Conservation (phyloP, 2,888 invertebrate species). For the Apoderus coryli region DNA sequence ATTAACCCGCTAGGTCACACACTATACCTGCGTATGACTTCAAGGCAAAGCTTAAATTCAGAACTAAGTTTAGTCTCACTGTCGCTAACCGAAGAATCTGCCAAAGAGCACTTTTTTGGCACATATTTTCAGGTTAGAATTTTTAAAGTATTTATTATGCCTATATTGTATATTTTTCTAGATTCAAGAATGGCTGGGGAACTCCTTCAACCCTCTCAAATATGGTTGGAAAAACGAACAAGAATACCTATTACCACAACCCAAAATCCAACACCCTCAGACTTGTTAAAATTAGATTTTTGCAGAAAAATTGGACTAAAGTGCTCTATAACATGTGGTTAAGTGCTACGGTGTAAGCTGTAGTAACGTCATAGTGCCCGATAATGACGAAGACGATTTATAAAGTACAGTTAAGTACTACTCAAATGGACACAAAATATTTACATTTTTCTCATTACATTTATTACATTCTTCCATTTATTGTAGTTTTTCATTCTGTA, state of each 20-base stretch:
- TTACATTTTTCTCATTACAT: too few relatives aligned
- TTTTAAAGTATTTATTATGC: constrained; percentile 1
- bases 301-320: too few relatives aligned
- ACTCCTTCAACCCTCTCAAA: constrained; percentile 2
- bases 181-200: constrained; percentile 3
- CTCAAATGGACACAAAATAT: too few relatives aligned
- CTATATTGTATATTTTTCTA: constrained; percentile 3
- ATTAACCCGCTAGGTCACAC: constrained; percentile 1
- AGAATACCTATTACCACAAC: constrained; percentile 4
- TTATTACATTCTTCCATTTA: too few relatives aligned
- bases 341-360: too few relatives aligned
- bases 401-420: too few relatives aligned
- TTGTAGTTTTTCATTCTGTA: too few relatives aligned
- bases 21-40: not conserved
- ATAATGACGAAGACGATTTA: too few relatives aligned
- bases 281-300: too few relatives aligned
- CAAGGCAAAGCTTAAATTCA: constrained; percentile 1
- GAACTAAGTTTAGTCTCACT: constrained; percentile 1
- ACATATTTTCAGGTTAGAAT: constrained; percentile 1
- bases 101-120: constrained; percentile 1
- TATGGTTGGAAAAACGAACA: not conserved
- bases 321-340: too few relatives aligned
- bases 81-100: constrained; percentile 3
- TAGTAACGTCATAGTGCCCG: too few relatives aligned
- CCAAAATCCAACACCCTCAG: not conserved